Percentiles rank a stretch among this genome's conserved stretches.
phyloP scores from a whole-genome alignment of 1,140 invertebrate genomes.

The Cherax quadricarinatus region DNA sequence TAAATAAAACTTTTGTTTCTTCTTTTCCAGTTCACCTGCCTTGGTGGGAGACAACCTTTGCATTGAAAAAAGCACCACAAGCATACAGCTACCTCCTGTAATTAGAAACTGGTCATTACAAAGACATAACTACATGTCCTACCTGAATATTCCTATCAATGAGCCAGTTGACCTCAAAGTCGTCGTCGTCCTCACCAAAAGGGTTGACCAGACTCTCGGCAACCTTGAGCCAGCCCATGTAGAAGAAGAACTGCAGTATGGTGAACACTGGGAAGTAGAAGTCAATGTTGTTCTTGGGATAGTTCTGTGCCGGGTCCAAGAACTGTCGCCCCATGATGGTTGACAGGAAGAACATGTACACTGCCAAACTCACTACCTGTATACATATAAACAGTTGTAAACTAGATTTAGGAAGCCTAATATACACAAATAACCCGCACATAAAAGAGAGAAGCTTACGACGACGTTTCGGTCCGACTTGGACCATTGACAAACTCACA shows the following conservation, averaged over 20 bases:
- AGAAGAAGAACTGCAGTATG: conserved; percentile 86
- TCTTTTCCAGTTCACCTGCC: too few species aligned
- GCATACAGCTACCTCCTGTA: neutral
- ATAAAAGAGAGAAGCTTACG: too few species aligned
- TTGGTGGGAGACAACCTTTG: too few species aligned
- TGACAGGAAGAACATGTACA: conserved; percentile 80
- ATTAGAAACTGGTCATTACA: neutral
- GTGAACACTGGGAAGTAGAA: conserved; percentile 93
- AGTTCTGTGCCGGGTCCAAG: conserved; percentile 78
- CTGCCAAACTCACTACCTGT: conserved; percentile 80
- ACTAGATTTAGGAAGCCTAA: too few species aligned
- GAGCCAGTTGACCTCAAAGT: conserved; percentile 90
- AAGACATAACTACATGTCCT: neutral
- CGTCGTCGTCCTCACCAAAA: conserved; percentile 94
- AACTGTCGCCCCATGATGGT: conserved; percentile 80
- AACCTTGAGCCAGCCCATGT: conserved; percentile 94
- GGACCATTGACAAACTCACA: too few species aligned
- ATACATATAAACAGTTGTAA: conserved; percentile 7
- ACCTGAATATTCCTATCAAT: conserved; percentile 89
- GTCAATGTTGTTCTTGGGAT: conserved; percentile 81
- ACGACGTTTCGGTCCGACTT: too few species aligned
- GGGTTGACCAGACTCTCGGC: conserved; percentile 92
- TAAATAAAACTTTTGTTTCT: too few species aligned
- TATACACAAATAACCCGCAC: too few species aligned
- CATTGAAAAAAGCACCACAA: too few species aligned